A percentile compares a stretch with the other conserved stretches of the same genome.
Conservation (phyloP, 2,113 vertebrate species). For the Strix uralensis region DNA sequence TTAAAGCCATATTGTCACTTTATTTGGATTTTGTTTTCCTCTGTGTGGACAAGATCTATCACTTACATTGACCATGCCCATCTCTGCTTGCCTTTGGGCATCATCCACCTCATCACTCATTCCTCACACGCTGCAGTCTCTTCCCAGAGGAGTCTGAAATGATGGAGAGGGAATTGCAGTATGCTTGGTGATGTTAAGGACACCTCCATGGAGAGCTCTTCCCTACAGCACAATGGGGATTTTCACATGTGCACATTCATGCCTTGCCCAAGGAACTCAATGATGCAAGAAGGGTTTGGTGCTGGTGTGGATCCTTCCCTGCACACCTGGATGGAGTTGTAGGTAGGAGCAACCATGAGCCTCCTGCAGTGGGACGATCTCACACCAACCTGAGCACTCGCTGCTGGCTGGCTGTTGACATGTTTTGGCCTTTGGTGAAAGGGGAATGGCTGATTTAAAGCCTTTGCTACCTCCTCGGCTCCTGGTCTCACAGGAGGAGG, state of each 20-base stretch:
- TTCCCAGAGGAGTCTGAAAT: not conserved
- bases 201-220: not conserved
- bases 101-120: not conserved
- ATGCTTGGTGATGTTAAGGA: not conserved
- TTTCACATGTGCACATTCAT: not conserved
- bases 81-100: not conserved
- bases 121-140: accelerated
- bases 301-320: not conserved
- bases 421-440: not conserved
- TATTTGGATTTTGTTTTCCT: not conserved
- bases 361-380: accelerated
- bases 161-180: not conserved
- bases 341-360: not conserved
- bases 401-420: not conserved
- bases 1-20: not conserved
- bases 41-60: not conserved
- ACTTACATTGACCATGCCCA: accelerated
- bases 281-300: not conserved
- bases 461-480: not conserved
- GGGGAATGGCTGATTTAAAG: not conserved
- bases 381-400: accelerated
- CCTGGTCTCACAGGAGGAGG: not conserved
- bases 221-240: not conserved
- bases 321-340: not conserved
- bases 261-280: not conserved